Conservation (phyloP, 1,140 invertebrate genomes). For the Pristionchus pacificus region DNA sequence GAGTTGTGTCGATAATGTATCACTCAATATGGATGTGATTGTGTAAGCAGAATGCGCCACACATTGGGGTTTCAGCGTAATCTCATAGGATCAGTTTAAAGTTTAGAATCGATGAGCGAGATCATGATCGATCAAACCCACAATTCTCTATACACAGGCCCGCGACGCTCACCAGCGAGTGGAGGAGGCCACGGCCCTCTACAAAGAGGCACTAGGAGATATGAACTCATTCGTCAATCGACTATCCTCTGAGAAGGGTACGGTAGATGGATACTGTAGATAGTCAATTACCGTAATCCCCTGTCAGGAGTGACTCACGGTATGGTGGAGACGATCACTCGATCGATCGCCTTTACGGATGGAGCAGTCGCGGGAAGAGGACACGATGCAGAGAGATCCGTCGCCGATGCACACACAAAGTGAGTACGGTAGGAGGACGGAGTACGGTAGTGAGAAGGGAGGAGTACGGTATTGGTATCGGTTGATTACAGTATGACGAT, state of each 20-base stretch:
- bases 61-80: too few species aligned
- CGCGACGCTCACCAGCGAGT: conserved; percentile 45
- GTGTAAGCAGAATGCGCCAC: too few species aligned
- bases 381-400: conserved; percentile 61
- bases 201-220: conserved; percentile 75
- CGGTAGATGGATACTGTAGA: conserved; percentile 53
- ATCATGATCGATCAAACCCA: too few species aligned
- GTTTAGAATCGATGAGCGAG: too few species aligned
- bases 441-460: background rate
- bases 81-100: too few species aligned
- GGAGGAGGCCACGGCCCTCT: conserved; percentile 54
- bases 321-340: conserved; percentile 81
- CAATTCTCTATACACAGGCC: conserved; percentile 62
- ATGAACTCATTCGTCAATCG: conserved; percentile 75
- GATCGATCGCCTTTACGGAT: conserved; percentile 76
- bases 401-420: conserved; percentile 90
- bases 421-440: background rate
- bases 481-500: conserved; percentile 74
- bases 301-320: conserved; percentile 60
- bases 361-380: conserved; percentile 60
- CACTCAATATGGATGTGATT: too few species aligned
- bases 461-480: background rate
- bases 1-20: too few species aligned
- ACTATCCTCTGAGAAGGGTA: conserved; percentile 77
- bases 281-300: conserved; percentile 27